These are phyloP conservation scores for Caenorhabditis drosophilae DNA, from an alignment of 2,888 invertebrate genomes.

Conservation along the genomic window DNA sequence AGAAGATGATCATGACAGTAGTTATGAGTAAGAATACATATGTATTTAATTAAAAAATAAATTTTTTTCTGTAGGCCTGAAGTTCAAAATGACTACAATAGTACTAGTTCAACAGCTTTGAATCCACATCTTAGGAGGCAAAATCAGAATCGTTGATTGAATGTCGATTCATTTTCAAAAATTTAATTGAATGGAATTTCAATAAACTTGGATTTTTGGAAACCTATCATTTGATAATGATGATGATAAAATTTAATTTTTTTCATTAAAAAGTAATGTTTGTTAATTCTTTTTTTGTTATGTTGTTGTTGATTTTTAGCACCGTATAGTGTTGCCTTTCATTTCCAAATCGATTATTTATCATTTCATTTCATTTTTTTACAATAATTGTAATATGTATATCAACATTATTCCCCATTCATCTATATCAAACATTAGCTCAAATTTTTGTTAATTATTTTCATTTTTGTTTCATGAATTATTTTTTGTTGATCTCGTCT, in stretches of 20 bases:
- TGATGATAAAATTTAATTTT: too few species aligned
- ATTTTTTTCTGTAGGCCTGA: background rate
- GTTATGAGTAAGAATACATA: conserved; percentile 2
- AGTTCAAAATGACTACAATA: conserved; percentile 4
- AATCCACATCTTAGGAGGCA: conserved; percentile 24
- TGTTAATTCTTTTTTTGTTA: background rate
- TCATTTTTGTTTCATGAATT: too few species aligned
- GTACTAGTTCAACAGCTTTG: conserved; percentile 19
- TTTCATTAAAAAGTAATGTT: too few species aligned
- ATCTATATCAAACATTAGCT: too few species aligned
- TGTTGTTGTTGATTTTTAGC: background rate
- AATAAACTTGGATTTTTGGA: too few species aligned
- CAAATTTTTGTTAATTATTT: too few species aligned
- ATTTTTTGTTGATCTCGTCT: conserved; percentile 2
- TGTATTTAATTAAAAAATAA: background rate
- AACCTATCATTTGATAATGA: too few species aligned
- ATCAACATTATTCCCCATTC: too few species aligned
- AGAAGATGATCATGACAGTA: background rate
- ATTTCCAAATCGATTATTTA: background rate
- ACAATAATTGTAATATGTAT: background rate
- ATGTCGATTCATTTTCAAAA: too few species aligned
- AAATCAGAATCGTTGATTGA: conserved; percentile 5
- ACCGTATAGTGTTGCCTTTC: background rate
- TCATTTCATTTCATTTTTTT: background rate
- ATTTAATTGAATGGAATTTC: too few species aligned